Evolutionary conservation across 2,888 invertebrate species (phyloP).

Genomic region (Drosophila paracracens): DNA sequence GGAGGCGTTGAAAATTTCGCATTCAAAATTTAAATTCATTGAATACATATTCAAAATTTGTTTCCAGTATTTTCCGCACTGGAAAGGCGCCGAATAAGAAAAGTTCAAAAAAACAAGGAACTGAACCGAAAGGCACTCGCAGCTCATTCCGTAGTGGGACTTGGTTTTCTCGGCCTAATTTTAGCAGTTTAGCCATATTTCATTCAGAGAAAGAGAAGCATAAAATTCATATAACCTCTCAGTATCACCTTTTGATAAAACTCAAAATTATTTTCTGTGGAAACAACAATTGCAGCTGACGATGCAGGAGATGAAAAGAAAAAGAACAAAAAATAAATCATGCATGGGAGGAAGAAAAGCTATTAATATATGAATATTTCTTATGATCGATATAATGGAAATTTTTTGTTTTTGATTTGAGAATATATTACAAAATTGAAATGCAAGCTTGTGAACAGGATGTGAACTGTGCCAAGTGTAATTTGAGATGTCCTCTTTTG

Average conservation of each 20-base stretch:
- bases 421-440: neutral
- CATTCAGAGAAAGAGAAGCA: neutral
- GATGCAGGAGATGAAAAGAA: constrained; percentile 3
- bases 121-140: constrained; percentile 10
- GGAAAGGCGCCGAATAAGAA: neutral
- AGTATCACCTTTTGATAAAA: neutral
- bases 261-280: constrained; percentile 1
- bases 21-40: constrained; percentile 5
- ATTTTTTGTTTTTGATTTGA: neutral
- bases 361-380: neutral
- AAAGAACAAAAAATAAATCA: constrained; percentile 8
- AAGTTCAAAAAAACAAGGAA: neutral
- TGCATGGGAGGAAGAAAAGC: neutral
- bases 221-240: neutral
- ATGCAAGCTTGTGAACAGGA: neutral
- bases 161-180: constrained; percentile 5
- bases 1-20: constrained; percentile 58
- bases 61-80: constrained; percentile 36
- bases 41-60: constrained; percentile 26
- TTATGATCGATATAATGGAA: neutral
- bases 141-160: constrained; percentile 2
- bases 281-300: neutral
- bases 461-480: neutral
- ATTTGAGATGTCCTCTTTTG: constrained; percentile 13
- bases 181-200: neutral